Base-by-base conservation (phyloP, 2,888 invertebrate genomes). In the Pedicia rivosa region DNA sequence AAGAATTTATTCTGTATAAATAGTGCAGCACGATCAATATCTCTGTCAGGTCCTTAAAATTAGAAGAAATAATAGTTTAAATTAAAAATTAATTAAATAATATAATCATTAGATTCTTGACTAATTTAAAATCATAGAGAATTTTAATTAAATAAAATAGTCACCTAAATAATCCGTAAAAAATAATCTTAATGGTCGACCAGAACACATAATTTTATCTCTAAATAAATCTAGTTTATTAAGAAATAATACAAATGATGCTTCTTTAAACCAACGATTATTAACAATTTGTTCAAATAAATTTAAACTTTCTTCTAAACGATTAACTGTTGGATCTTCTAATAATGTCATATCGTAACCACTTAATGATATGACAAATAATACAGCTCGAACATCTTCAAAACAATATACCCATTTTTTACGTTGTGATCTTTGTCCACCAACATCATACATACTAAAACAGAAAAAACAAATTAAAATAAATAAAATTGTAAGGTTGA, bases 391-490 rank as follows among this genome's bases (percentile, higher is more conserved):
- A 2, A 74, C 73, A 52, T 74, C 72, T 50, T 74, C 73, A 53
- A 74, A 74, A 53, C 73, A 74, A 49, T 73, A 72, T 46, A 74
- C 74, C 74, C 74, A 74, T 51, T 74, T 74, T 37, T 70, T 57
- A 30, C 74, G 52, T 53, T 74, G 73, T 41, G 72, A 73, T 49
- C 74, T 56, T 50, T 74, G 74, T 36, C 74, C 74, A 16, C 74
- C 74, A 20, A 74, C 73, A 55, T 74, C 74, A 49, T 71, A 74
- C 70, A 74, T 70, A 47, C 71, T n/a, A n/a, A n/a, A n/a, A n/a
- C n/a, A 68, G 32, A 54, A 60, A 46, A 31, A 10, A n/a, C n/a
- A n/a, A n/a, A n/a, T n/a, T 14, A 28, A 31, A 32, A 25, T 16
- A 20, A 17, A 14, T 5, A 31, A n/a, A 10, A 19, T 31, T n/a